A percentile compares a stretch with the other conserved stretches of the same genome.
Evolutionary conservation across 2,113 vertebrate genomes (phyloP).

Genomic region (Chaetura pelagica): DNA sequence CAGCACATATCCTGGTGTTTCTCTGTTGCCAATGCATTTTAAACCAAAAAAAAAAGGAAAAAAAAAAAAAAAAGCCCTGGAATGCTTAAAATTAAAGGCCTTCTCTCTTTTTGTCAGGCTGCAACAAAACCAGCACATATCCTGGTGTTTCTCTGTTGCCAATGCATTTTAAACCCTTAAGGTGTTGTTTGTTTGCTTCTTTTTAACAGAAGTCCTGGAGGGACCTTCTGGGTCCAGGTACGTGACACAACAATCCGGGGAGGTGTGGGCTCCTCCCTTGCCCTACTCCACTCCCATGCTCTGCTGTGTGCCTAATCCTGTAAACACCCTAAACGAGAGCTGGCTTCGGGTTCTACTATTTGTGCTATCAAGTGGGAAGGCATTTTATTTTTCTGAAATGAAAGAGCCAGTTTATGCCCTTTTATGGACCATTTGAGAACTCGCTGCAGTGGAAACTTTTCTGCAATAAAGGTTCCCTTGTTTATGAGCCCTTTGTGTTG

Average conservation of each 20-base stretch:
- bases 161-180: neutral
- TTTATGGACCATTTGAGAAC: conserved; percentile 67
- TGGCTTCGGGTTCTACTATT: conserved; percentile 18
- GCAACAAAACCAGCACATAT: neutral
- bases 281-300: neutral
- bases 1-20: neutral
- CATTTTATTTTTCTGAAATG: conserved; percentile 76
- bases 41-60: neutral
- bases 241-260: neutral
- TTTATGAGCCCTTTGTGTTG: conserved; percentile 62
- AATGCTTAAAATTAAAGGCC: conserved; percentile 36
- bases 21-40: neutral
- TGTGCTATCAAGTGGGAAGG: conserved; percentile 67
- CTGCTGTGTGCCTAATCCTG: neutral
- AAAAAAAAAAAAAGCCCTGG: neutral
- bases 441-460: conserved; percentile 66
- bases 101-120: conserved; percentile 3
- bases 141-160: neutral
- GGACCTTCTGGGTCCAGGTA: neutral
- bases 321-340: conserved; percentile 63
- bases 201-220: neutral
- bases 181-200: neutral
- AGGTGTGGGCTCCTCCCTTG: neutral
- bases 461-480: conserved; percentile 74
- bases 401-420: conserved; percentile 74